phyloP scores from a whole-genome alignment of 2,888 invertebrate species.

The Drosophila leonis region DNA sequence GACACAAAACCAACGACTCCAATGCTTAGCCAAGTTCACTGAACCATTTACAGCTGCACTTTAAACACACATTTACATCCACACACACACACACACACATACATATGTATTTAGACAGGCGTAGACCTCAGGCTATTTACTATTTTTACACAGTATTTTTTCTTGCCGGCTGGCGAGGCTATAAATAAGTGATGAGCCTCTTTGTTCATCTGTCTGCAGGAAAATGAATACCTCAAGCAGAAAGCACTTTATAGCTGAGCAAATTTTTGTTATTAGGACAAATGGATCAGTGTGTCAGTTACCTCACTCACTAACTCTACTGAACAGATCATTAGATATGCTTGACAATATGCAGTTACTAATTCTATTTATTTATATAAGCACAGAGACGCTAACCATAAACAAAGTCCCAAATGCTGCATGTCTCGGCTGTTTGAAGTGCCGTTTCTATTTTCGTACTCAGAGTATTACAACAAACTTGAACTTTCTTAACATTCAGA shows the following conservation, averaged over 20 bases:
- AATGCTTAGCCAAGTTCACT: constrained; percentile 51
- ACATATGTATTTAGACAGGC: constrained; percentile 13
- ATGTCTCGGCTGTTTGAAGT: background rate
- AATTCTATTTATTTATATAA: constrained; percentile 5
- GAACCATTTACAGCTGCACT: constrained; percentile 57
- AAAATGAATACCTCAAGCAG: constrained; percentile 28
- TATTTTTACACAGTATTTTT: constrained; percentile 36
- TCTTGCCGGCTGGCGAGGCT: constrained; percentile 9
- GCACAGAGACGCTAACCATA: background rate
- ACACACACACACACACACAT: background rate
- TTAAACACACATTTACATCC: constrained; percentile 13
- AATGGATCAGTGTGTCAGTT: constrained; percentile 37
- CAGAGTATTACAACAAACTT: background rate
- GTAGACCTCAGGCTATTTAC: constrained; percentile 23
- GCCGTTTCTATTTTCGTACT: background rate
- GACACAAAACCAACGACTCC: background rate
- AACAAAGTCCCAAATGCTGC: background rate
- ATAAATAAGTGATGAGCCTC: constrained; percentile 47
- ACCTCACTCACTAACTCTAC: background rate
- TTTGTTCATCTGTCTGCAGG: constrained; percentile 38
- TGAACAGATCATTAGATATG: background rate
- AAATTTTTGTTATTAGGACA: constrained; percentile 20
- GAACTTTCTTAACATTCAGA: background rate
- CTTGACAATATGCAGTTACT: background rate
- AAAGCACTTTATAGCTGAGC: constrained; percentile 8